A percentile compares a stretch with the other conserved stretches of the same genome.
These are phyloP conservation scores for Drosophila tropicalis DNA, from an alignment of 1,140 invertebrate species.

Conservation along the genomic window DNA sequence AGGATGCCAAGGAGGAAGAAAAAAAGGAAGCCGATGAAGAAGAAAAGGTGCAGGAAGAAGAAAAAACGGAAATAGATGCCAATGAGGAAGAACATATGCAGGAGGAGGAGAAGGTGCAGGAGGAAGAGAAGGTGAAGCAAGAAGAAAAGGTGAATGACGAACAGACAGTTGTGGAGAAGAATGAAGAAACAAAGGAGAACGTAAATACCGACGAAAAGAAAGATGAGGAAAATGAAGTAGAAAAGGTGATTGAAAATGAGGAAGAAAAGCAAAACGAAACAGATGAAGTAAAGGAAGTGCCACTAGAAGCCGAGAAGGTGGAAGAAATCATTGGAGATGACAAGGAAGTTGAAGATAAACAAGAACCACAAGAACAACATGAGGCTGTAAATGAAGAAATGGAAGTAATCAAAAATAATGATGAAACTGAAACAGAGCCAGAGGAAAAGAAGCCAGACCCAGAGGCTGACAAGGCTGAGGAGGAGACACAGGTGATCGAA, in stretches of 20 bases:
- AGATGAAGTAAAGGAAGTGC: not conserved
- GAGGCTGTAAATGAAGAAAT: not conserved
- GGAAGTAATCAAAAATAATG: not conserved
- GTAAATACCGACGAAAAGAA: slow-evolving; percentile 14
- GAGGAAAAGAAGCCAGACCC: not conserved
- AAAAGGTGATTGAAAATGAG: not conserved
- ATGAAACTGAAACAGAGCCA: not conserved
- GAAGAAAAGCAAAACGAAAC: slow-evolving; percentile 12
- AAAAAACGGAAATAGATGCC: not conserved
- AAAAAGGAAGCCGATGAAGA: slow-evolving; percentile 13
- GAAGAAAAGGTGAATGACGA: not conserved
- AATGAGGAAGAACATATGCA: slow-evolving; percentile 11
- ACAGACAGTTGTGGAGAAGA: not conserved
- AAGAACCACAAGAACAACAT: not conserved
- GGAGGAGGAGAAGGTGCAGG: not conserved
- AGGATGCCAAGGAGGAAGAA: slow-evolving; percentile 16
- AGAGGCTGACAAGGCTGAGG: not conserved
- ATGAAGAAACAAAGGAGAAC: slow-evolving; percentile 13
- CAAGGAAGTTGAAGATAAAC: not conserved
- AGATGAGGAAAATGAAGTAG: not conserved
- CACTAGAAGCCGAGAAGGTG: not conserved
- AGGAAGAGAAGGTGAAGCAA: not conserved
- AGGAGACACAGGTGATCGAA: not conserved
- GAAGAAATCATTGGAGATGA: not conserved
- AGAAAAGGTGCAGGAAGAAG: not conserved